Base-by-base conservation (phyloP, 2,113 vertebrate genomes). In the Ranitomeya variabilis region DNA sequence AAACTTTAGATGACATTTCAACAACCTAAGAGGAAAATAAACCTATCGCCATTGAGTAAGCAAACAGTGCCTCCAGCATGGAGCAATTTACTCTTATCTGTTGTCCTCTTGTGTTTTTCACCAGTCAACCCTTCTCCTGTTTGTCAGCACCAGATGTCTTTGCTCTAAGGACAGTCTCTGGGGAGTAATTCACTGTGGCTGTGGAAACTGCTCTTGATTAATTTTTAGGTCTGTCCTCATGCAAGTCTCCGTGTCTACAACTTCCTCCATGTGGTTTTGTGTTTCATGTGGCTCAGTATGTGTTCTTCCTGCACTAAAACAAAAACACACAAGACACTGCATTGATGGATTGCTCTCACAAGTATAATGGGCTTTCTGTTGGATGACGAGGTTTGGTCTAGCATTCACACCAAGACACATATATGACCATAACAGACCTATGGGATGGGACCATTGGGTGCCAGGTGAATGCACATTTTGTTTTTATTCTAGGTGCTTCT, bases 41-140 rank as follows among this genome's bases (percentile, higher is more conserved):
- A 19, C 69, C 23, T 7, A 0, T 1, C 64, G 81, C 15, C 31
- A 13, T 16, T 85, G 80, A 87, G 87, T 91, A 92, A 91, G 0
- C 57, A 60, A 86, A 19, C 0, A 0, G 89, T 89, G 90, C 85
- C 85, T 90, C 79, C 87, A 31, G 80, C 86, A 81, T 90, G 85
- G 73, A 69, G 64, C 21, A 52, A 55, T 90, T 66, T 87, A 82
- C 83, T 71, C 76, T 90, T 51, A 62, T 85, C 84, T 64, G 83
- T 84, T 90, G 90, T 90, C 76, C 0, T 0, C 90, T 89, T 91
- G 89, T 91, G 90, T 81, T n/a, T 86, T 86, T 69, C 83, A 60
- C 83, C 92, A 92, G 88, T 0, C 1, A 77, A 73, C 55, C 6
- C 0, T 76, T 0, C 23, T 90, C 12, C 31, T 86, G 59, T 79